Base-by-base conservation (phyloP, 2,888 invertebrate species). In the Bombylius discolor region DNA sequence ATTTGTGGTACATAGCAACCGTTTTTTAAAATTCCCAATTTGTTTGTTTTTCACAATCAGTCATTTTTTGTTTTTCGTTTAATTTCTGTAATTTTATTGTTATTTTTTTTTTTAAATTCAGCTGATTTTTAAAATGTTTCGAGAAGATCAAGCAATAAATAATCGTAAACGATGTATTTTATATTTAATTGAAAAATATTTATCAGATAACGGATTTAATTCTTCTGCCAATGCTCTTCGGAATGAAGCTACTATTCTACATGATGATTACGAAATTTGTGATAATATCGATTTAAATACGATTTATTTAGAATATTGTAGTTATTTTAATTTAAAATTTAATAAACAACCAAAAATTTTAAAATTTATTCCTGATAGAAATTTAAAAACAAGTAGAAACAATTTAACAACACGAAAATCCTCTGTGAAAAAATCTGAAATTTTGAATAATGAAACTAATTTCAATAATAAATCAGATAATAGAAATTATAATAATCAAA, bases 241-340 rank as follows among this genome's bases (percentile, higher is more conserved):
- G 34, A 74, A 76, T 31, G 95, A 95, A 71, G 88, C 90, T 0
- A 23, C 23, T 23, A 82, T 81, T 47, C 75, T 93, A 11, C 64
- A 66, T n/a, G 77, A 84, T 1, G 78, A 78, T 7, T 83, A 82
- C 67, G 78, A 81, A 66, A 78, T 94, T 45, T 96, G 95, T 71
- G 96, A 96, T 67, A 96, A 96, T 66, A 82, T 96, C 56, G 93
- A 94, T 70, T 75, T 96, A 67, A 88, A 89, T 61, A 86, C 87
- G 47, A 87, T 96, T 62, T 74, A 95, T 57, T 83, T 90, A 78
- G 94, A 95, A 66, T 96, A 89, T 72, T 87, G 86, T 67, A 87
- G 87, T 61, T 95, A 89, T 73, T 91, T 89, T 71, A 81, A 84
- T 65, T 77, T 89, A 48, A 84, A 89, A 66, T 95, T 91, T 76